phyloP scores from a whole-genome alignment of 1,140 invertebrate species.

The Drosophila equinoxialis region DNA sequence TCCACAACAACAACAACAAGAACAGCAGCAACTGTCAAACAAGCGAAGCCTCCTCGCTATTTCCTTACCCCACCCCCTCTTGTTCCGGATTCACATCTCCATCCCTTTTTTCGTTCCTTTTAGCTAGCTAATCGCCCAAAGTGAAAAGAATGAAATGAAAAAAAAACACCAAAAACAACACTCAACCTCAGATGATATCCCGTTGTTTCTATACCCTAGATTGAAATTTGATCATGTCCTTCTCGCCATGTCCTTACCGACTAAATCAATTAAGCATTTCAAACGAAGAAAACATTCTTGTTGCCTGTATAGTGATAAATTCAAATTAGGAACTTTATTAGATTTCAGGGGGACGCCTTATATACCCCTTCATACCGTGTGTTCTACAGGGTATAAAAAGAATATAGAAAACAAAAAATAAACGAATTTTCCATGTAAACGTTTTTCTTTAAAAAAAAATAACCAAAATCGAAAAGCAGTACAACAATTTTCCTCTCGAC shows the following conservation, averaged over 20 bases:
- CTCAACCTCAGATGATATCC: background rate
- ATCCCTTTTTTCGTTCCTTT: conserved; percentile 27
- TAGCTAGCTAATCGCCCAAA: background rate
- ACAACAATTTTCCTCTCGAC: conserved; percentile 35
- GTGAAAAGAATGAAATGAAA: conserved; percentile 43
- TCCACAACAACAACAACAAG: conserved; percentile 34
- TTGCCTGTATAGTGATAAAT: too few species aligned
- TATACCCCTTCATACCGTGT: background rate
- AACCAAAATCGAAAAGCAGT: background rate
- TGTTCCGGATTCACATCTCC: too few species aligned
- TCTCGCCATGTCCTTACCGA: too few species aligned
- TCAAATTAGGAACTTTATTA: background rate
- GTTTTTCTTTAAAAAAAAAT: background rate
- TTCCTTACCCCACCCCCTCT: background rate
- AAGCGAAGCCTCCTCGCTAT: conserved; percentile 4
- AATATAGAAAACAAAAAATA: background rate
- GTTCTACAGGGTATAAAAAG: background rate
- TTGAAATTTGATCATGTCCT: too few species aligned
- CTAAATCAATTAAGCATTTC: too few species aligned
- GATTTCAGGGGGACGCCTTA: background rate
- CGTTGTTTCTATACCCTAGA: conserved; percentile 1
- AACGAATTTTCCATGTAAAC: conserved; percentile 50
- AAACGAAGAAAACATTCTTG: too few species aligned
- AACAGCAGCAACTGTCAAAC: conserved; percentile 48
- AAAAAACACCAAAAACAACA: background rate